Evolutionary conservation across 2,113 vertebrate species (phyloP), one percentile per base, ranked within the genome.

Genomic region (Manacus vitellinus): DNA sequence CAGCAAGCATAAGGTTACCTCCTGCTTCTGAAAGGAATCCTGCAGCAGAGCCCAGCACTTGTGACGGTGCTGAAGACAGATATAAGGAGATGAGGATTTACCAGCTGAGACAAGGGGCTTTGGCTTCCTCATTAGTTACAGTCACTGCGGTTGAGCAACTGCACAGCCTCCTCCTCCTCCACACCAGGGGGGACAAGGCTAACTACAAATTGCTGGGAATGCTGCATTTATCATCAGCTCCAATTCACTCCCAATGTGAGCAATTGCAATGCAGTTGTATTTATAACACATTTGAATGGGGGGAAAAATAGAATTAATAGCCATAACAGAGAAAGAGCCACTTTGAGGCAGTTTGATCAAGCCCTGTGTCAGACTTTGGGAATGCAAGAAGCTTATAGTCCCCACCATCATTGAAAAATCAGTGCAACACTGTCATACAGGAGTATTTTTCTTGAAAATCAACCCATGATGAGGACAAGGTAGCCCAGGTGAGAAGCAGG

Each of bases 51-150:
- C 13, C 41, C 55, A 67, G 39, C 39, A 16, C 35, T 77, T 5
- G 63, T 83, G 90, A 55, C 93, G 94, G 47, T 4, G 35, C 67
- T 90, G 82, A 70, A 89, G 85, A 88, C 81, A 85, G 85, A 59
- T 76, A 46, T 5, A 89, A 95, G 71, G 81, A 94, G 92, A 85
- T 83, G 78, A 95, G 88, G 88, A 90, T 92, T 96, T 94, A 90
- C 88, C 94, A 92, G 71, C 71, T 52, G n/a, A 92, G 88, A 96
- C 94, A 92, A 92, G 91, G 79, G 46, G n/a, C 75, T 95, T 73
- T 76, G 75, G 63, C 67, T 96, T 88, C 75, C 46, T 94, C 95
- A 90, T 94, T 93, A 93, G 81, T 93, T 90, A 93, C 44, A 90
- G 78, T 90, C 91, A 58, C 85, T 58, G 51, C 41, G 49, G 59